Evolutionary conservation across 2,797 vertebrate genomes (phyloP), one percentile per base, ranked within the genome.

Genomic region (Scomberomorus guttatus): DNA sequence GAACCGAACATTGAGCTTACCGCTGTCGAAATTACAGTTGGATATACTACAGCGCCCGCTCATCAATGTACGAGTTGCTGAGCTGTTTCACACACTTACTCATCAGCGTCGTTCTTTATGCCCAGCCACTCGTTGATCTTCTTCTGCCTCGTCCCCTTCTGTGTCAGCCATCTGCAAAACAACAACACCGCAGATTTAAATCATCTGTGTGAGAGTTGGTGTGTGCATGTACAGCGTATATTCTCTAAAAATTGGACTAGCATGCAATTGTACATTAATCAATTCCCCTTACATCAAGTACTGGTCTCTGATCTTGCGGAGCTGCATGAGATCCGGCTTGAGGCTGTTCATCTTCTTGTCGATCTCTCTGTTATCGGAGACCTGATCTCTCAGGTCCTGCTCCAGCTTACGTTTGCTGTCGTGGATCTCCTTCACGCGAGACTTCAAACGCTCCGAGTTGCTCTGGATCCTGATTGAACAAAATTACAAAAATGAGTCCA

Each of bases 281-380:
- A 0, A 27, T 58, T 42, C 27, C 52, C 94, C 96, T 97, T 92
- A 99, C 98, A 99, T 97, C 68, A 99, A 95, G 92, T 99, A 97
- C 94, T 99, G 98, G 94, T 99, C 98, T 90, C 98, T 95, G 90
- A 98, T 98, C 93, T 99, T 99, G 91, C 98, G 96, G 65, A 99
- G 96, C 93, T 99, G 98, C 88, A 99, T 98, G 87, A 99, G 96
- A 90, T 99, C 98, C 14, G 98, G 98, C 86, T 99, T 99, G 92
- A 99, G 97, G 84, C 98, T 99, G 90, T 99, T 99, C 98, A 99
- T 99, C 95, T 97, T 99, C 94, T 99, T 99, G 94, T 99, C 98
- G 4, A 97, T 98, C 94, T 99, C 97, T 14, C 97, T 92, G 94
- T 98, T 97, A 74, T 98, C 97, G 0, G 94, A 92, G n/a, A 96